Evolutionary conservation across 1,140 invertebrate species (phyloP).

Genomic region (Watersipora subatra): DNA sequence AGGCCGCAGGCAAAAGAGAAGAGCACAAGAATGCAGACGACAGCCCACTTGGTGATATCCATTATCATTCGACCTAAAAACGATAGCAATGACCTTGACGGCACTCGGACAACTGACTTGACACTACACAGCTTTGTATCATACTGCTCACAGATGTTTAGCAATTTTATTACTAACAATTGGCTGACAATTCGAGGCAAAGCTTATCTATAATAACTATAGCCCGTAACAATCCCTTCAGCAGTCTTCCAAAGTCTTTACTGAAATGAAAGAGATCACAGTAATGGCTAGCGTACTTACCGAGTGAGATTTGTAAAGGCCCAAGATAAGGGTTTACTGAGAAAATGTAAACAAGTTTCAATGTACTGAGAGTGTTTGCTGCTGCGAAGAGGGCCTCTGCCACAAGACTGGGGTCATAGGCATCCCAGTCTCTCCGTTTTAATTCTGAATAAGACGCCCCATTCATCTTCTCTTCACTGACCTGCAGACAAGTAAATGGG

Average conservation of each 20-base stretch:
- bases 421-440: conserved; percentile 69
- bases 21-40: conserved; percentile 83
- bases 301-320: conserved; percentile 89
- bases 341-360: conserved; percentile 97
- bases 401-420: conserved; percentile 81
- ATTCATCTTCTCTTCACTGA: conserved; percentile 10
- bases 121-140: too few species aligned
- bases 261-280: too few species aligned
- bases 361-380: conserved; percentile 87
- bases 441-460: conserved; percentile 57
- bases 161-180: too few species aligned
- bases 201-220: too few species aligned
- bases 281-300: too few species aligned
- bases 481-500: conserved; percentile 3
- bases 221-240: too few species aligned
- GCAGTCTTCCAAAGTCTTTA: too few species aligned
- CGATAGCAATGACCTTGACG: too few species aligned
- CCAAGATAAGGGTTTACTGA: conserved; percentile 95
- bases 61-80: conserved; percentile 67
- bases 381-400: conserved; percentile 86
- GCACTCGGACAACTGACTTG: too few species aligned
- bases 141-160: too few species aligned
- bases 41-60: conserved; percentile 92
- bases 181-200: too few species aligned
- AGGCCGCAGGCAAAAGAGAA: conserved; percentile 93